Percentiles rank a stretch among this genome's conserved stretches.
Conservation (phyloP, 2,113 vertebrate genomes). For the Gallinago undulata region DNA sequence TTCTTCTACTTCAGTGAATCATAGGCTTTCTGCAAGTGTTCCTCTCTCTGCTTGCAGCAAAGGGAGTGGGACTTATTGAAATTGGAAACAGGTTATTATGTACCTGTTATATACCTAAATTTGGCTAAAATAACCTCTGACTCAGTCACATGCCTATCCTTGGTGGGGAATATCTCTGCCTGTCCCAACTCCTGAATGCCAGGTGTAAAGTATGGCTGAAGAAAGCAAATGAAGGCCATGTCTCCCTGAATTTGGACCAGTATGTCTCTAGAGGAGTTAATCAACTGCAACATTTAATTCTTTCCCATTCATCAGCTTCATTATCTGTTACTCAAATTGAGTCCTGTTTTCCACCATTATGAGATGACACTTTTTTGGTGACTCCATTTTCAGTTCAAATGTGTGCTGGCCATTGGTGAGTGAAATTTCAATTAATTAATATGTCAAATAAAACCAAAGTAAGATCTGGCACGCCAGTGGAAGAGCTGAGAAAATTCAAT, state of each 20-base stretch:
- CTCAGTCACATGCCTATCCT: background rate
- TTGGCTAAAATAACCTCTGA: background rate
- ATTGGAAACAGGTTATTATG: background rate
- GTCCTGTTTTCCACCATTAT: background rate
- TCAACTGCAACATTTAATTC: background rate
- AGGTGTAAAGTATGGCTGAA: accelerated
- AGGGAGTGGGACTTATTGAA: background rate
- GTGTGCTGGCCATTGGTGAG: background rate
- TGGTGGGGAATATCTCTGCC: background rate
- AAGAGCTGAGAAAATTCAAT: background rate
- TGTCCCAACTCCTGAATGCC: background rate
- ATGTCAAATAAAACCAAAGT: background rate
- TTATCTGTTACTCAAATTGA: background rate
- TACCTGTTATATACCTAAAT: background rate
- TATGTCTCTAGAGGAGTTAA: background rate
- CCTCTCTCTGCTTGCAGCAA: background rate
- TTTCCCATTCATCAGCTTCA: background rate
- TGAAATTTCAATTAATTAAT: background rate
- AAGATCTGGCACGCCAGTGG: background rate
- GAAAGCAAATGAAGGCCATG: background rate
- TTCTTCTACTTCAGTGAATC: background rate
- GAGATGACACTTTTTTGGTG: background rate
- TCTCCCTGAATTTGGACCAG: background rate
- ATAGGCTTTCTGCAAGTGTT: background rate
- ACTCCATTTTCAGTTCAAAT: background rate